Evolutionary conservation across 2,888 invertebrate genomes (phyloP).

Genomic region (Cataglyphis livida): DNA sequence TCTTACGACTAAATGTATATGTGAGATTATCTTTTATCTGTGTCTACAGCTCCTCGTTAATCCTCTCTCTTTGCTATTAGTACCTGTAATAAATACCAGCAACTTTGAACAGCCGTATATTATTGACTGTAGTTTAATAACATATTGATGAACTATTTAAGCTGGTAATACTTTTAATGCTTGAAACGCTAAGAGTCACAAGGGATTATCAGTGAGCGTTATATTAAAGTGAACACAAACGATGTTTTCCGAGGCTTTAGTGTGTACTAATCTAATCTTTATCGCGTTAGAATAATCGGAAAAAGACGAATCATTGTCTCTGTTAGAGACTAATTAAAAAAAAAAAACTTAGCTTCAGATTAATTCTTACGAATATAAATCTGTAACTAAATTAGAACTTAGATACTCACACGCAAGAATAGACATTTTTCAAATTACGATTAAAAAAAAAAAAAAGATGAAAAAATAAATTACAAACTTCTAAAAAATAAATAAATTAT

Average conservation of each 20-base stretch:
- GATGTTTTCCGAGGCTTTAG: slow-evolving; percentile 36
- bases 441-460: background rate
- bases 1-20: background rate
- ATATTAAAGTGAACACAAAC: slow-evolving; percentile 34
- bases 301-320: slow-evolving; percentile 17
- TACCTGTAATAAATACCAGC: slow-evolving; percentile 7
- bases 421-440: slow-evolving; percentile 32
- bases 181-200: background rate
- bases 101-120: slow-evolving; percentile 15
- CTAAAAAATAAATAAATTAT: slow-evolving; percentile 7
- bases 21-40: slow-evolving; percentile 27
- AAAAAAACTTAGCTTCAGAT: slow-evolving; percentile 30
- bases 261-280: slow-evolving; percentile 37
- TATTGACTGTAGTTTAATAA: background rate
- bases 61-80: background rate
- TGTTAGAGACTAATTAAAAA: slow-evolving; percentile 20
- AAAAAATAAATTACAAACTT: slow-evolving; percentile 5
- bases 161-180: slow-evolving; percentile 7
- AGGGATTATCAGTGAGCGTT: slow-evolving; percentile 16
- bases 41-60: background rate
- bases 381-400: slow-evolving; percentile 7
- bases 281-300: slow-evolving; percentile 25
- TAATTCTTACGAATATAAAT: slow-evolving; percentile 5
- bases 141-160: slow-evolving; percentile 12
- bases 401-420: slow-evolving; percentile 12